Evolutionary conservation across 2,888 invertebrate species (phyloP).

Genomic region (Synanthedon myopaeformis): DNA sequence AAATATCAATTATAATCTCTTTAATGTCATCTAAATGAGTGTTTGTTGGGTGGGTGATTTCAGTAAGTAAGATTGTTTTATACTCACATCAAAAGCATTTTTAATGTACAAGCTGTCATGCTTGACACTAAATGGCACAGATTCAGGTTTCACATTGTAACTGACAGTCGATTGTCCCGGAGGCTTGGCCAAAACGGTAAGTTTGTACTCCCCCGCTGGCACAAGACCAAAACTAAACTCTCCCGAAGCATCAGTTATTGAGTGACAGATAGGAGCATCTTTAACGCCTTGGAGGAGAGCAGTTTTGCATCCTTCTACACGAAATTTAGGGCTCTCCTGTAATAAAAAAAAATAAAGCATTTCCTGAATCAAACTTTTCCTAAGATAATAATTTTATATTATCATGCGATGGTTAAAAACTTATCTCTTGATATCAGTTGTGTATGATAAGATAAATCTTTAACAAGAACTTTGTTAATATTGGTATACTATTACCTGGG

Average conservation of each 20-base stretch:
- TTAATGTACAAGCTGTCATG: constrained; percentile 75
- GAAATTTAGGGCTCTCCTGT: constrained; percentile 49
- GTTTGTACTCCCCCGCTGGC: constrained; percentile 82
- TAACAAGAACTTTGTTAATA: neutral
- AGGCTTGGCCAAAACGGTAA: constrained; percentile 72
- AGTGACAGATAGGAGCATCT: constrained; percentile 78
- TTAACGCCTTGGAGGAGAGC: constrained; percentile 70
- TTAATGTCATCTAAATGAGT: too few species aligned
- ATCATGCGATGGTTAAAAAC: too few species aligned
- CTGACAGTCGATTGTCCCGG: constrained; percentile 72
- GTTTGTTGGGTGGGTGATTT: too few species aligned
- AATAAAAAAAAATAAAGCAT: constrained; percentile 14
- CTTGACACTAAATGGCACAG: constrained; percentile 76
- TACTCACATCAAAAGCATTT: constrained; percentile 76
- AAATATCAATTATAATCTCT: too few species aligned
- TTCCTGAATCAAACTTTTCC: neutral
- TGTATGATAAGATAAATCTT: too few species aligned
- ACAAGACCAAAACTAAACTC: constrained; percentile 83
- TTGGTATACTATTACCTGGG: too few species aligned
- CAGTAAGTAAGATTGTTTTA: neutral
- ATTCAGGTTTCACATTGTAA: constrained; percentile 82
- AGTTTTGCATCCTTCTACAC: constrained; percentile 71
- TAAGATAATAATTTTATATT: constrained; percentile 1
- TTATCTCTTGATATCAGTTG: too few species aligned
- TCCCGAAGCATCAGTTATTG: constrained; percentile 78